Base-by-base conservation (phyloP, 2,888 invertebrate genomes). In the Seira ritae region DNA sequence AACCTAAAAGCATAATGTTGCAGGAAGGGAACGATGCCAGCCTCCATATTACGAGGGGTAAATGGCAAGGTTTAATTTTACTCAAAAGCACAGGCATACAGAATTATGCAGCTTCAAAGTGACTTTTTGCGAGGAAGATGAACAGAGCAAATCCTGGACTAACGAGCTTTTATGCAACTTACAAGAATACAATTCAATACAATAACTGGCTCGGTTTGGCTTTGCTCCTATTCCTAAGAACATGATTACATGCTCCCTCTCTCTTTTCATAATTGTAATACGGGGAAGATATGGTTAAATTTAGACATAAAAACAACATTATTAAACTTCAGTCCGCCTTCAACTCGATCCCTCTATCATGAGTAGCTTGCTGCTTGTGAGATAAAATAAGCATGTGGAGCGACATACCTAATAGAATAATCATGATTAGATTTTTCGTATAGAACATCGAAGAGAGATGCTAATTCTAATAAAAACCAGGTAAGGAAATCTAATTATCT, bases 341-440 rank as follows among this genome's bases (percentile, higher is more conserved):
- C 55, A 55, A 55, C 55, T 55, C 55, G 55, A 55, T 55, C 3
- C 55, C 3, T n/a, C n/a, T 55, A 3, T n/a, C 6, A 42, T 42
- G 42, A n/a, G n/a, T n/a, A n/a, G n/a, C n/a, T n/a, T n/a, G n/a
- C n/a, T n/a, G n/a, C n/a, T 31, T 8, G 31, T 31, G 31, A 31
- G 31, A 31, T 31, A 31, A 8, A 31, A 31, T 2, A 31, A 31
- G 31, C 60, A 55, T 73, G 37, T 37, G 17, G 31, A 31, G 31
- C 31, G 31, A 31, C 31, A 31, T 37, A 72, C 60, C 23, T 72
- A 73, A 73, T 60, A 60, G 62, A 46, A 66, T 74, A 66, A 66
- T 74, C 50, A 66, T 74, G 74, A 66, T 74, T 68, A 75, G 75
- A 75, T 68, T 75, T 68, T 68, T 67, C 68, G 24, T 8, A 65